Evolutionary conservation across 2,888 invertebrate genomes (phyloP), one percentile per base, ranked within the genome.

Genomic region (Nasonia oneida): DNA sequence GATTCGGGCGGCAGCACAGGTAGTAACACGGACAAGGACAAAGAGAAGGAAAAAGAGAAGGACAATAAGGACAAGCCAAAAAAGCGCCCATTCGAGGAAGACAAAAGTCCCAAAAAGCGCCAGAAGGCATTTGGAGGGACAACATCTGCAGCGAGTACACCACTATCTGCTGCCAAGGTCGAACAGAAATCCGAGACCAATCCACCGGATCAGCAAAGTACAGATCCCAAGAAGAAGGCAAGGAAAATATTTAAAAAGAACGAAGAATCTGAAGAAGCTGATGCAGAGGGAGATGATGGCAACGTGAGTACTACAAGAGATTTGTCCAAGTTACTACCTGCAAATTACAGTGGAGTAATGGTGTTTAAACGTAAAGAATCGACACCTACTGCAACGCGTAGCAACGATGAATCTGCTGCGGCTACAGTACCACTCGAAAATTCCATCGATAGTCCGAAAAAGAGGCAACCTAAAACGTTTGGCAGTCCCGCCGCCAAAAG

Each of bases 31-130:
- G 91, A 91, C 6, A 91, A 90, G 50, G 92, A 92, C 8, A 92
- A 92, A 79, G 81, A 85, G 5, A 88, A 87, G 42, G 77, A 89
- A 33, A 92, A 92, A 78, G 93, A 93, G 29, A 89, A 91, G 6
- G 89, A 91, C 10, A 92, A 91, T 12, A 92, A 91, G 61, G 91
- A 92, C 2, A 93, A 93, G 78, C 33, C 90, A 29, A 93, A 93
- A 78, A 93, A 93, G 47, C 90, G 93, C 4, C 88, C 91, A 3
- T 92, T 93, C 53, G 93, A 93, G 5, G 93, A 93, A 23, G 92
- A 92, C n/a, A 86, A 86, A 10, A 85, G 87, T 57, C 92, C 93
- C 0, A 93, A 93, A 84, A 93, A 93, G 84, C 93, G 93, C 61
- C 91, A 91, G 18, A 93, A 93, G 64, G 87, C 88, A 0, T 47